Evolutionary conservation across 2,888 invertebrate genomes (phyloP), one percentile per base, ranked within the genome.

Genomic region (Drosophila greeni): DNA sequence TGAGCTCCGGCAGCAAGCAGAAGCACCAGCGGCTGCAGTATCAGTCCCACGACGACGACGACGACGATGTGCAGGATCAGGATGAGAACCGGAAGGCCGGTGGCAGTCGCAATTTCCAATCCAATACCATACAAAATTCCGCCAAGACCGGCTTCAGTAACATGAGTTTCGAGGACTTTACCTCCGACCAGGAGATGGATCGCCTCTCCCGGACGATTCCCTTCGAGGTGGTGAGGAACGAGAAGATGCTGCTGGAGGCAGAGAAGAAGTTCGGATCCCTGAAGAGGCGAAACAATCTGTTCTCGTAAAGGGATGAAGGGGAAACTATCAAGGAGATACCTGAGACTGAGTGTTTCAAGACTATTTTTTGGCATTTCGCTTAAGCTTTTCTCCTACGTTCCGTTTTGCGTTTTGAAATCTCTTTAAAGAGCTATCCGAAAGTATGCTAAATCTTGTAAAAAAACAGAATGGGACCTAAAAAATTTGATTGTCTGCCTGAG

Each of bases 81-180:
- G 75, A 74, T 49, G 74, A 76, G 67, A 83, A 74, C 40, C 69
- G 69, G 5, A 58, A 51, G 6, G 64, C 69, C 0, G 40, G 43
- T 9, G 40, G 43, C 20, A 43, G 68, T 51, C 83, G 84, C 37
- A 87, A 84, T 52, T 88, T 89, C 59, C 88, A 87, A 54, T 88
- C 89, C 6, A 88, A 89, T 64, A 87, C 87, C 20, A 88, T 88
- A 68, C 87, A 88, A 57, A 88, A 86, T 66, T 87, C 87, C 2
- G 82, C 85, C 26, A 90, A 90, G 68, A 91, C 91, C 9, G 93
- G 93, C 5, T 93, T 94, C 81, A 93, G 92, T 78, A 94, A 94
- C 76, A 92, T 94, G 92, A 94, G 93, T 82, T 94, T 94, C 77
- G 93, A 94, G 85, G 93, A 94, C 87, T 93, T 93, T 81, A 92